Evolutionary conservation across 2,113 vertebrate species (phyloP), one percentile per base, ranked within the genome.

Genomic region (Chauna torquata): DNA sequence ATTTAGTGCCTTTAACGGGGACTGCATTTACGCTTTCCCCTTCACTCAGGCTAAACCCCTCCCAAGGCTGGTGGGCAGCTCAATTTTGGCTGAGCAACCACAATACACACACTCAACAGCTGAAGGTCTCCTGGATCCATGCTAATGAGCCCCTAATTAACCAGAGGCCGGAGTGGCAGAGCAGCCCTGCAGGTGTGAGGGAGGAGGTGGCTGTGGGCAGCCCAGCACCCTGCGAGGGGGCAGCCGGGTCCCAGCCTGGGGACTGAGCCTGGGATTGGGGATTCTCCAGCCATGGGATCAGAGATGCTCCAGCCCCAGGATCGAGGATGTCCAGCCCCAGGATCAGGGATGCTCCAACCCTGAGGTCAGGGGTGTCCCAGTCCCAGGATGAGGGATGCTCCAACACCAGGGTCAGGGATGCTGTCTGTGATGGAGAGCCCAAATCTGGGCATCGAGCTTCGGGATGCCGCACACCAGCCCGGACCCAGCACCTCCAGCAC

Each of bases 391-490:
- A 52, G 4, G 42, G 58, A 66, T 19, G 8, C 38, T 8, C 50
- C 77, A 15, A 1, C 42, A 38, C 59, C 4, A 5, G 61, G 49
- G 16, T 36, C 16, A 20, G 27, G 58, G 50, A 16, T 14, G 10
- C 6, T 54, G 17, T 8, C 11, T 17, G 25, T 8, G 49, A 54
- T 8, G 27, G 9, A n/a, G 13, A 82, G 6, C 80, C 69, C 45
- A 55, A 27, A 54, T 28, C 22, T 25, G 52, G 54, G 32, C 78
- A 49, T 23, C 20, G 7, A 12, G 22, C 54, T 61, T 61, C 5
- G 0, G 3, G 9, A 16, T 42, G 28, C 71, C 0, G 0, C 61
- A 3, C 45, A 10, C 18, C 78, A 82, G 58, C 71, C 34, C 6
- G 3, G 22, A 34, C 16, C 49, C 49, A 40, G 44, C 47, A 61